phyloP scores from a whole-genome alignment of 2,113 vertebrate genomes.

The Oenanthe oenanthe region DNA sequence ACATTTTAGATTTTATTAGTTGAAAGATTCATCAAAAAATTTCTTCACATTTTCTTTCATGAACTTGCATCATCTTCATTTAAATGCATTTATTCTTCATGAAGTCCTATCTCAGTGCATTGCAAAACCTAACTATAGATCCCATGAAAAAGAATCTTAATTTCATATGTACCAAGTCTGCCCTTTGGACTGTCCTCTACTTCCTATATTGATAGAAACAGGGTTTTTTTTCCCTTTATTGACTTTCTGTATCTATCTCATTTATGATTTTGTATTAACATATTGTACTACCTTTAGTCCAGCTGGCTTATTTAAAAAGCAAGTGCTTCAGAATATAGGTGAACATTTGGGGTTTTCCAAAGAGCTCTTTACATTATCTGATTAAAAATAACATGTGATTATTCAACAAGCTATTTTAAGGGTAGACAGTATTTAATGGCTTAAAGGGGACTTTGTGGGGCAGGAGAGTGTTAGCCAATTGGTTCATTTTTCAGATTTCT shows the following conservation, averaged over 20 bases:
- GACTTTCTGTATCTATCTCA: neutral
- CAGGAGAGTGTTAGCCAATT: neutral
- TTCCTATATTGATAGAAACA: neutral
- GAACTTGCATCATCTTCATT: neutral
- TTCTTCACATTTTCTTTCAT: neutral
- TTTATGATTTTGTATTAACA: neutral
- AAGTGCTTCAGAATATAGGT: neutral
- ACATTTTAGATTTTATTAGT: neutral
- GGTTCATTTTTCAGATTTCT: neutral
- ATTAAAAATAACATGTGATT: neutral
- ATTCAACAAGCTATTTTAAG: neutral
- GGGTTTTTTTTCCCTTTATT: rapidly evolving
- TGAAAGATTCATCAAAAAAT: neutral
- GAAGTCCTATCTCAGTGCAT: neutral
- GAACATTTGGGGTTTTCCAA: neutral
- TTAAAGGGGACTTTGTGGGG: neutral
- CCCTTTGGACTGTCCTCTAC: neutral
- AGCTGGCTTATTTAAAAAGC: neutral
- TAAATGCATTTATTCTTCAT: neutral
- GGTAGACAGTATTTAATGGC: neutral
- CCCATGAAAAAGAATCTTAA: neutral
- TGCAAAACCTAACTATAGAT: neutral
- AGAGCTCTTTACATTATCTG: neutral
- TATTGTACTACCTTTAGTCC: neutral
- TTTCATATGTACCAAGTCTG: neutral